Evolutionary conservation across 2,113 vertebrate genomes (phyloP).

Genomic region (Dunckerocampus dactyliophorus): DNA sequence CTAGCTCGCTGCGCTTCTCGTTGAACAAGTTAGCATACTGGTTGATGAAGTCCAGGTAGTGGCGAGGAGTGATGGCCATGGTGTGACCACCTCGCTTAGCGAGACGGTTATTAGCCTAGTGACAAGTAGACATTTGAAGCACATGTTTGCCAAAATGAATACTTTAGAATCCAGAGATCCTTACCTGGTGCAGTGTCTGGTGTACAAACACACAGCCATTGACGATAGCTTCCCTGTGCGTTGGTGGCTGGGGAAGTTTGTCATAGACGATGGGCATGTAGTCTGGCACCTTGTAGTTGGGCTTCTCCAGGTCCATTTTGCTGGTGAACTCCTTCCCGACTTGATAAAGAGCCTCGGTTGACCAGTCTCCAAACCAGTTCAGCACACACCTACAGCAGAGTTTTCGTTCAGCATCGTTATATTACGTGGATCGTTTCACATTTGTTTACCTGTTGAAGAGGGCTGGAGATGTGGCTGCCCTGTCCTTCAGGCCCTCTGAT

Average conservation of each 20-base stretch:
- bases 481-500: slow-evolving; percentile 97
- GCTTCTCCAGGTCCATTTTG: slow-evolving; percentile 99
- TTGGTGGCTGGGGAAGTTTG: slow-evolving; percentile 88
- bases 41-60: slow-evolving; percentile 98
- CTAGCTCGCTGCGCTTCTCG: slow-evolving; percentile 95
- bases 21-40: slow-evolving; percentile 98
- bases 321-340: slow-evolving; percentile 98
- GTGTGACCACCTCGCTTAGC: slow-evolving; percentile 94
- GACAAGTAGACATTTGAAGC: background rate
- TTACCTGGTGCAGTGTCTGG: slow-evolving; percentile 95
- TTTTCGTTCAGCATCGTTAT: background rate
- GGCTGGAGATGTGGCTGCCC: slow-evolving; percentile 94
- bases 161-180: background rate
- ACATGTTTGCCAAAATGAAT: no score
- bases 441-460: slow-evolving; percentile 92
- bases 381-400: slow-evolving; percentile 82
- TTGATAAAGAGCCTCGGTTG: slow-evolving; percentile 94
- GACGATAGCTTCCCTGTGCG: slow-evolving; percentile 92
- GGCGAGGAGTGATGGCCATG: slow-evolving; percentile 96
- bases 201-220: slow-evolving; percentile 98
- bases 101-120: slow-evolving; percentile 89
- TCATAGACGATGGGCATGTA: slow-evolving; percentile 97
- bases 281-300: slow-evolving; percentile 93
- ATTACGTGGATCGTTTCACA: background rate
- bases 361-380: slow-evolving; percentile 99